Percentiles rank a stretch among this genome's conserved stretches.
phyloP scores from a whole-genome alignment of 2,113 vertebrate species.

The Sylvia atricapilla region DNA sequence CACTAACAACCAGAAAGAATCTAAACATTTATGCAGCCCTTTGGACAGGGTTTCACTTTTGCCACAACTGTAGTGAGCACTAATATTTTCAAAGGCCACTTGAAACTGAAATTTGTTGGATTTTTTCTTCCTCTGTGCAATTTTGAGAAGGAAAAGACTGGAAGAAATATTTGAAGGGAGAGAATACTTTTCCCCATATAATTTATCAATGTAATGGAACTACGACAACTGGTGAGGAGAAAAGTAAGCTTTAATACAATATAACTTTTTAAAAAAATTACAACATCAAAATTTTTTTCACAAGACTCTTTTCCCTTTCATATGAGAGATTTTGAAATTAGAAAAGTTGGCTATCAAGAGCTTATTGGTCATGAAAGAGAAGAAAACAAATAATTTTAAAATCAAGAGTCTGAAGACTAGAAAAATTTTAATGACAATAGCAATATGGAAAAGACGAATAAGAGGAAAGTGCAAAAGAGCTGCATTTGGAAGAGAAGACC shows the following conservation, averaged over 20 bases:
- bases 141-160: background rate
- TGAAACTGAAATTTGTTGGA: background rate
- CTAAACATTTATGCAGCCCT: background rate
- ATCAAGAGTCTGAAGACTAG: background rate
- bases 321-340: background rate
- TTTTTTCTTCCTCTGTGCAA: background rate
- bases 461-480: background rate
- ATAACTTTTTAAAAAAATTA: rapidly evolving
- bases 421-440: background rate
- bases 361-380: background rate
- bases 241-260: background rate
- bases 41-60: background rate
- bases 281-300: background rate
- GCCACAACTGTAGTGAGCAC: background rate
- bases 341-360: background rate
- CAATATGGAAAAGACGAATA: background rate
- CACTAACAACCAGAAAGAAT: background rate
- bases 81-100: background rate
- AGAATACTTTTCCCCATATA: background rate
- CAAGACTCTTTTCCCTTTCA: background rate
- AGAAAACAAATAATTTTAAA: background rate
- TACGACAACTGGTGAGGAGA: background rate
- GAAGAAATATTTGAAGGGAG: background rate
- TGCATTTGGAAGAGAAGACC: background rate
- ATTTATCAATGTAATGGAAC: background rate